Evolutionary conservation across 2,113 vertebrate species (phyloP), one percentile per base, ranked within the genome.

Genomic region (Trochalopteron elliotii): DNA sequence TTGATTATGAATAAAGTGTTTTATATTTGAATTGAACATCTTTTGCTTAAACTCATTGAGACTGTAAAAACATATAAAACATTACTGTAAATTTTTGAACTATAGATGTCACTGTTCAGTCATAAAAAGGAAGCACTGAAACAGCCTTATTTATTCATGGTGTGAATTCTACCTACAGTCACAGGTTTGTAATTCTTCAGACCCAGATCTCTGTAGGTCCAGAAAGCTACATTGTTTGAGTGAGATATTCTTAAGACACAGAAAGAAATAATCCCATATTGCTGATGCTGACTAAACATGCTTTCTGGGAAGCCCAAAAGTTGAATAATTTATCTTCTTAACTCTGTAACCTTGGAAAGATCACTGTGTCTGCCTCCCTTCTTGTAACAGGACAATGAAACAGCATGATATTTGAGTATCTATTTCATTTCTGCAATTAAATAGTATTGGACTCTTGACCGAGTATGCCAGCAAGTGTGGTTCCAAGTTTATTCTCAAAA

Each of bases 51-150:
- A 59, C 14, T 83, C 27, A 59, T 1, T 39, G 30, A 83, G 37
- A 89, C 40, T 21, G 52, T 87, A 60, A 81, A 81, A 77, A 30
- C 35, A 61, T n/a, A 52, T 10, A 76, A 67, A 95, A 57, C 28
- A 60, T 80, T 53, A 39, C 69, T 84, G 47, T 61, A 93, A 67
- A 25, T 77, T 63, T 96, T 45, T 50, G 57, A 87, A 74, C 93
- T 56, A 92, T 94, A 96, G 96, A 95, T 97, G 96, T 92, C 97
- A 96, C 93, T 97, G 83, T 97, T 97, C 88, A 89, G 91, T 96
- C 92, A 82, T 75, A 64, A 78, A 95, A 95, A 76, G 42, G 63
- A 75, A 94, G 72, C 44, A 52, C 40, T 72, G 92, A 70, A 87
- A 81, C 22, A 81, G 50, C 30, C 25, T 84, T 82, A 45, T 55